phyloP scores from a whole-genome alignment of 2,113 vertebrate genomes.

The Athene cunicularia region DNA sequence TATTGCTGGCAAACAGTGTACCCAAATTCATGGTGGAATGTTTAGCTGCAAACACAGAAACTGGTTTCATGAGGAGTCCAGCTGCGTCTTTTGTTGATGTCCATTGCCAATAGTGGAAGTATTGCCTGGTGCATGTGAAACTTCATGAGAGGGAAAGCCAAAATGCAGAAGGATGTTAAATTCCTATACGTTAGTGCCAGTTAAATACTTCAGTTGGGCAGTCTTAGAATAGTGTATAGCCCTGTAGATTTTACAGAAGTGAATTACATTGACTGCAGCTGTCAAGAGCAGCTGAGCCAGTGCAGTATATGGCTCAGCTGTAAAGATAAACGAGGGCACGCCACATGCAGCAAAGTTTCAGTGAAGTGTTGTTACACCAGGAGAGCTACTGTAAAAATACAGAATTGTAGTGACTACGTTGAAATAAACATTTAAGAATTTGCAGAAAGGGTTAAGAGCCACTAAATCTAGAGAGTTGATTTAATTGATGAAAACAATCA shows the following conservation, averaged over 20 bases:
- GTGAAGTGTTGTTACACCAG: background rate
- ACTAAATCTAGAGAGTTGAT: slow-evolving; percentile 35
- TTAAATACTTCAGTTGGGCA: background rate
- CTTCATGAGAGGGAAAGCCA: background rate
- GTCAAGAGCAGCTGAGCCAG: slow-evolving; percentile 28
- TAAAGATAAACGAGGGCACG: background rate
- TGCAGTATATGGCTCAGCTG: background rate
- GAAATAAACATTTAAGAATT: slow-evolving; percentile 54
- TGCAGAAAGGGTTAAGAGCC: slow-evolving; percentile 47
- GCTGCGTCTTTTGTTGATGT: background rate
- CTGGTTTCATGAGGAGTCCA: accelerated
- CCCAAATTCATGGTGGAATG: background rate
- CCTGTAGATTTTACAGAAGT: background rate
- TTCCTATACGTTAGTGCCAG: background rate
- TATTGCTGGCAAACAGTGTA: background rate
- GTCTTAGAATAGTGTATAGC: background rate
- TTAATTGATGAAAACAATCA: slow-evolving; percentile 65
- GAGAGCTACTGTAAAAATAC: background rate
- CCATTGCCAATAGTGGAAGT: background rate
- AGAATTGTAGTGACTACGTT: background rate
- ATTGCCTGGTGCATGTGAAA: background rate
- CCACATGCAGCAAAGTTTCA: background rate
- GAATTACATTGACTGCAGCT: slow-evolving; percentile 7
- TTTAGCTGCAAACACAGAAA: background rate
- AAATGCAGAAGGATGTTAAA: background rate